Conservation (phyloP, 2,888 invertebrate species). For the Hypolimnas misippus region DNA sequence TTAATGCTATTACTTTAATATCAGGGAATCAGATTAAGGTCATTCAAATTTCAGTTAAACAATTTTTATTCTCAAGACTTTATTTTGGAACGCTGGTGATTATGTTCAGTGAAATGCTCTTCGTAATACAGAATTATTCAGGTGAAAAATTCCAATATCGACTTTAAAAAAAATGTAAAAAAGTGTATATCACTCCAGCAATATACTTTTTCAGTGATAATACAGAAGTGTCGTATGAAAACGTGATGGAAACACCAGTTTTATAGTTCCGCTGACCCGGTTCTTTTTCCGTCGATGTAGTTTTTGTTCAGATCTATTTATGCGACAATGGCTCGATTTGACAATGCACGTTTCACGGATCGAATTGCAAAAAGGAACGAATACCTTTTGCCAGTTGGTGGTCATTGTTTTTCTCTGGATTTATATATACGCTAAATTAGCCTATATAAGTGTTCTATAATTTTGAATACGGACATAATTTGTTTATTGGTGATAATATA, state of each 20-base stretch:
- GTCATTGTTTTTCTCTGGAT: slow-evolving; percentile 25
- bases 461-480: neutral
- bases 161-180: neutral
- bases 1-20: neutral
- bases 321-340: slow-evolving; percentile 37
- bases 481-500: no score
- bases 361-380: slow-evolving; percentile 34
- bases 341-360: slow-evolving; percentile 42
- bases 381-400: slow-evolving; percentile 17
- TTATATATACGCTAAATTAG: slow-evolving; percentile 9
- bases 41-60: neutral
- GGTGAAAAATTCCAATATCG: neutral
- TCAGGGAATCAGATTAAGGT: neutral
- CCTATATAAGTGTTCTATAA: neutral
- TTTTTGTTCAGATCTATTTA: slow-evolving; percentile 41
- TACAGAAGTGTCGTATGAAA: slow-evolving; percentile 17
- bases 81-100: neutral
- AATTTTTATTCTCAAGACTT: neutral
- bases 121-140: neutral
- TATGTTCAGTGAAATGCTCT: neutral
- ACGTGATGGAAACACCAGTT: slow-evolving; percentile 22
- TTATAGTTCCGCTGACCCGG: slow-evolving; percentile 36
- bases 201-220: slow-evolving; percentile 10
- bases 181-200: slow-evolving; percentile 2
- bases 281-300: slow-evolving; percentile 31